A percentile compares a stretch with the other conserved stretches of the same genome.
Evolutionary conservation across 2,113 vertebrate genomes (phyloP).

Genomic region (Lepus americanus): DNA sequence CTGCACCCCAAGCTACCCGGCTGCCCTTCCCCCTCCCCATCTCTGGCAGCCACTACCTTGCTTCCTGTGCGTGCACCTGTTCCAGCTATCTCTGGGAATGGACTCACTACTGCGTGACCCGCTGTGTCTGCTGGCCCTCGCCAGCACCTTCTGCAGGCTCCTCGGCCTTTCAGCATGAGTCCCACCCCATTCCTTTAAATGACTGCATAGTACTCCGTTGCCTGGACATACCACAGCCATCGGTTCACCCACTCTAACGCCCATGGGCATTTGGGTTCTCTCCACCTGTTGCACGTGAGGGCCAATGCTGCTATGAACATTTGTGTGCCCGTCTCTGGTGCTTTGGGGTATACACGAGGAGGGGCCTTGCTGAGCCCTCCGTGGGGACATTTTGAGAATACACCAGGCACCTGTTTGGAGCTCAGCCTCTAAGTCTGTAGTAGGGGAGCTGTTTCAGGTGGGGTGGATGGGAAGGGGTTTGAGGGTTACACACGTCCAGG

Average conservation of each 20-base stretch:
- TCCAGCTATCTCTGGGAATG: background rate
- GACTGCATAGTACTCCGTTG: background rate
- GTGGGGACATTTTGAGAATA: background rate
- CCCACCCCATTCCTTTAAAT: background rate
- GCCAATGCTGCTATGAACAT: background rate
- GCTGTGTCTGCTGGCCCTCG: background rate
- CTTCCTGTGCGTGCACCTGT: background rate
- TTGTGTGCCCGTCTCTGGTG: background rate
- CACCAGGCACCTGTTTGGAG: background rate
- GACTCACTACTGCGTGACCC: background rate
- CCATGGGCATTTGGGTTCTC: background rate
- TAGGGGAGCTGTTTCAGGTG: too few species aligned
- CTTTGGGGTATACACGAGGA: background rate
- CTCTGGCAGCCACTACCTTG: too few species aligned
- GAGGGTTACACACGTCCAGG: background rate
- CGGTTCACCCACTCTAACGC: too few species aligned
- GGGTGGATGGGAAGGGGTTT: background rate
- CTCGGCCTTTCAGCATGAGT: accelerated
- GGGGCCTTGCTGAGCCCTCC: background rate
- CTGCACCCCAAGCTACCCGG: accelerated
- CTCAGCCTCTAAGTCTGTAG: background rate
- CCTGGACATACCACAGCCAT: accelerated
- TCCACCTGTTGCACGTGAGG: background rate
- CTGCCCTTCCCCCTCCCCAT: background rate
- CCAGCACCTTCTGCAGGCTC: background rate